Conservation (phyloP, 2,888 invertebrate genomes). For the Hemithea aestivaria region DNA sequence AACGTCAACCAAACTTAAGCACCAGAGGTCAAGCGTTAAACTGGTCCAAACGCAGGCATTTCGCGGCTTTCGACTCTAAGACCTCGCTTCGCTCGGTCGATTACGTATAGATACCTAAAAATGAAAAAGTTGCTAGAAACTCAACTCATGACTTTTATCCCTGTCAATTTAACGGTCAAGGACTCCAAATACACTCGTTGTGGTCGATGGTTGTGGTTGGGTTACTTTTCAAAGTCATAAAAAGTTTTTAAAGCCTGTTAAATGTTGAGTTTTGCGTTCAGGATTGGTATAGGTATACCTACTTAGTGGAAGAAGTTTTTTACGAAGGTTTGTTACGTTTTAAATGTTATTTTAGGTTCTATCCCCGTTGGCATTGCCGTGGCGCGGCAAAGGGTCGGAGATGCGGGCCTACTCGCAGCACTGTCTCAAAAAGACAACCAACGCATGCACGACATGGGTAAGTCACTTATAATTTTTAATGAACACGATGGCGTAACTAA, state of each 20-base stretch:
- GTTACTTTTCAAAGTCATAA: background rate
- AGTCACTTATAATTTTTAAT: constrained; percentile 32
- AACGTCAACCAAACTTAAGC: too few relatives aligned
- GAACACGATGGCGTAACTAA: constrained; percentile 14
- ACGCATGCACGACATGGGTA: constrained; percentile 78
- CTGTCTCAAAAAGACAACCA: constrained; percentile 78
- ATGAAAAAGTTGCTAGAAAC: too few relatives aligned
- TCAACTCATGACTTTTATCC: constrained; percentile 5
- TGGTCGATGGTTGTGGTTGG: too few relatives aligned
- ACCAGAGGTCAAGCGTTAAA: too few relatives aligned
- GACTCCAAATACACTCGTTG: constrained; percentile 3
- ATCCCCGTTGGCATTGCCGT: constrained; percentile 93
- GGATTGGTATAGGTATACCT: too few relatives aligned
- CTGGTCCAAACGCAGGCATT: too few relatives aligned
- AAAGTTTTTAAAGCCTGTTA: constrained; percentile 1
- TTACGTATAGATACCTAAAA: constrained; percentile 3
- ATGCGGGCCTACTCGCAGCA: constrained; percentile 78
- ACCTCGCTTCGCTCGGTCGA: too few relatives aligned
- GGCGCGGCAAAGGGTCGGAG: constrained; percentile 87
- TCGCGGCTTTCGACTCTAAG: too few relatives aligned
- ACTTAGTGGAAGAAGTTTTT: too few relatives aligned
- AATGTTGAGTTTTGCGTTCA: too few relatives aligned
- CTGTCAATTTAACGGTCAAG: constrained; percentile 7
- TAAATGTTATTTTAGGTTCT: constrained; percentile 40
- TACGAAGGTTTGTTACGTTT: too few relatives aligned